Conservation (phyloP, 2,888 invertebrate species). For the Tipula vernalis region DNA sequence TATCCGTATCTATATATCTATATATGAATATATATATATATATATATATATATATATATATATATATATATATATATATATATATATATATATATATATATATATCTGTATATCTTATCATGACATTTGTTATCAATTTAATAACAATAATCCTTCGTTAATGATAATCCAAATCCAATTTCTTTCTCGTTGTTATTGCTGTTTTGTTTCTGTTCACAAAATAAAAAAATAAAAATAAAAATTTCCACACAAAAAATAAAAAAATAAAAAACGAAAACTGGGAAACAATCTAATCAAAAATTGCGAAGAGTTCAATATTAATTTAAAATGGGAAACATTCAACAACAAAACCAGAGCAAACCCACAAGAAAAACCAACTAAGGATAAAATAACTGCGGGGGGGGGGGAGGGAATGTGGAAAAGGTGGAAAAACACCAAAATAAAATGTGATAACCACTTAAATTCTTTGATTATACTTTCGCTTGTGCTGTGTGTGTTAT, state of each 20-base stretch:
- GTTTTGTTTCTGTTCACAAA: background rate
- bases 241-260: background rate
- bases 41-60: background rate
- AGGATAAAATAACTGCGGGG: background rate
- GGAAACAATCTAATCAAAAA: background rate
- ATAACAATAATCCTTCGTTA: slow-evolving; percentile 4
- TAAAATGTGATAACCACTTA: slow-evolving; percentile 7
- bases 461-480: slow-evolving; percentile 7
- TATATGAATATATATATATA: background rate
- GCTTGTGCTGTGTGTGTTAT: background rate
- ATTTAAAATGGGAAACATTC: background rate
- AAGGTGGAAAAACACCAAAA: background rate
- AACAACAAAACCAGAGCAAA: background rate
- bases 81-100: background rate
- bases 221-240: background rate
- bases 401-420: background rate
- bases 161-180: background rate
- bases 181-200: background rate
- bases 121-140: slow-evolving; percentile 4
- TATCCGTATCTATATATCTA: no score
- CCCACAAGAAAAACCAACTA: background rate
- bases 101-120: background rate
- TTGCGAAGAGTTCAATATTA: background rate
- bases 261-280: background rate
- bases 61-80: background rate